phyloP scores from a whole-genome alignment of 2,888 invertebrate species.

The Ennomos erosarius region DNA sequence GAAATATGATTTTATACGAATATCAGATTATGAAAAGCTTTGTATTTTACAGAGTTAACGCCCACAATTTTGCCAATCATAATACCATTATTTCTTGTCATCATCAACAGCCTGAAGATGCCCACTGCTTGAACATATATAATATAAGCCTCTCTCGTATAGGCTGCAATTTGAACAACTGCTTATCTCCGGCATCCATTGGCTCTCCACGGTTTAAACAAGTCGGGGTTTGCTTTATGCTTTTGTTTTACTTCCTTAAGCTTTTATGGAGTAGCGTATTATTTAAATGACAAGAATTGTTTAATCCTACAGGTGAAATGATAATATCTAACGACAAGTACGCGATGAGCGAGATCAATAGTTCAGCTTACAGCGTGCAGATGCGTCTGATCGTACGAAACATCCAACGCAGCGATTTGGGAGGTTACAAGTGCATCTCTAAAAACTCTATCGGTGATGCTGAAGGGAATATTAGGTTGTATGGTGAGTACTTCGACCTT shows the following conservation, averaged over 20 bases:
- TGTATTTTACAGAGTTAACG: too few relatives aligned
- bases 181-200: too few relatives aligned
- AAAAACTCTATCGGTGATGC: constrained; percentile 97
- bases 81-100: too few relatives aligned
- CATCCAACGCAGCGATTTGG: constrained; percentile 91
- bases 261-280: neutral
- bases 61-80: too few relatives aligned
- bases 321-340: constrained; percentile 95
- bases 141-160: too few relatives aligned
- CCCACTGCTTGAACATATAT: too few relatives aligned
- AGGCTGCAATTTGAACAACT: too few relatives aligned
- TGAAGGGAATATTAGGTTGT: constrained; percentile 94
- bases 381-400: constrained; percentile 92
- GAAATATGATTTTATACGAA: constrained; percentile 15
- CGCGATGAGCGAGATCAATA: constrained; percentile 91
- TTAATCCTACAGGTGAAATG: constrained; percentile 90
- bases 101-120: too few relatives aligned
- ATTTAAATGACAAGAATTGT: neutral
- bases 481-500: constrained; percentile 87
- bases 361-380: constrained; percentile 93
- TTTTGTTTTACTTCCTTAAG: too few relatives aligned
- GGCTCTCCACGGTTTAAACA: too few relatives aligned
- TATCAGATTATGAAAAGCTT: neutral
- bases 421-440: constrained; percentile 96
- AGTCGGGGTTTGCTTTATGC: too few relatives aligned